Percentiles rank a stretch among this genome's conserved stretches.
Conservation (phyloP, 2,113 vertebrate species). For the Orcinus orca region DNA sequence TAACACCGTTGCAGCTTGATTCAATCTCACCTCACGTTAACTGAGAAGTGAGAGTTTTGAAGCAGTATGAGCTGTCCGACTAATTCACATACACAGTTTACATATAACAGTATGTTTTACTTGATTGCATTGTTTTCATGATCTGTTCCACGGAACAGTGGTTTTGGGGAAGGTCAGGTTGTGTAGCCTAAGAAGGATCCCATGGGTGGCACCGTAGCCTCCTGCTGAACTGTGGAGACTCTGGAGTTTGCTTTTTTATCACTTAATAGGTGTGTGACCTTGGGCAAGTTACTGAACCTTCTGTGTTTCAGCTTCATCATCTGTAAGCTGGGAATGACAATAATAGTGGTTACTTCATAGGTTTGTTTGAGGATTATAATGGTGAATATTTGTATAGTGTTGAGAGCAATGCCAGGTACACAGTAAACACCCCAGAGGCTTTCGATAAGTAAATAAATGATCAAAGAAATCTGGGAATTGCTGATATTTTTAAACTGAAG, state of each 20-base stretch:
- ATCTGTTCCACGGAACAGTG: background rate
- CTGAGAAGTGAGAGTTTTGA: background rate
- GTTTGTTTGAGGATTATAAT: background rate
- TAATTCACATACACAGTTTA: background rate
- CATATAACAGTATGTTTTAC: background rate
- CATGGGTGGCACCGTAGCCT: fast-evolving
- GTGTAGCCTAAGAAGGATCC: background rate
- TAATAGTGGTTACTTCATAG: background rate
- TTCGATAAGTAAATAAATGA: background rate
- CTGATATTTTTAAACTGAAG: background rate
- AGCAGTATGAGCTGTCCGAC: background rate
- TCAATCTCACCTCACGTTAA: background rate
- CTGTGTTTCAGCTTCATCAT: background rate
- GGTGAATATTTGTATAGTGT: background rate
- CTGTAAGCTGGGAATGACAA: background rate
- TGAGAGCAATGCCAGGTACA: background rate
- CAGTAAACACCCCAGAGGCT: background rate
- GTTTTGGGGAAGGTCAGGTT: background rate
- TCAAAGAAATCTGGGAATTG: background rate
- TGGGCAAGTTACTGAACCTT: background rate
- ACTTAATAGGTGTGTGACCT: background rate
- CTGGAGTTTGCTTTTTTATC: background rate
- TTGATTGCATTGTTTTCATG: background rate
- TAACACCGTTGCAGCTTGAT: background rate
- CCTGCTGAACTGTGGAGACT: background rate